A percentile compares a stretch with the other conserved stretches of the same genome.
phyloP scores from a whole-genome alignment of 1,140 invertebrate species.

The Sycobia sp. region DNA sequence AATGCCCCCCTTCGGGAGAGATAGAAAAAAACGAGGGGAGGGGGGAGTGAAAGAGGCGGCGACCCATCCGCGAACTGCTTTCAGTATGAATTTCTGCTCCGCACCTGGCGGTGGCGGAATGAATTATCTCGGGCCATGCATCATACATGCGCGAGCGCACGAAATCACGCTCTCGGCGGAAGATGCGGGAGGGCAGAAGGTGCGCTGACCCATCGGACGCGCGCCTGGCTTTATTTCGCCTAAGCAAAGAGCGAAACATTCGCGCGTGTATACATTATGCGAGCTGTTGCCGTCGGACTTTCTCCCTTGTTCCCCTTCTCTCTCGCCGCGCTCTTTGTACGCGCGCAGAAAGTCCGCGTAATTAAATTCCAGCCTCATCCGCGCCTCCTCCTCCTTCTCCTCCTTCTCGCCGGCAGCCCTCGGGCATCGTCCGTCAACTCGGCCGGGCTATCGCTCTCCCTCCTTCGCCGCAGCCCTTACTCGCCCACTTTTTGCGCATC shows the following conservation, averaged over 20 bases:
- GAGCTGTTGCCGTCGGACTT: too few species aligned
- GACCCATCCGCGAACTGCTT: too few species aligned
- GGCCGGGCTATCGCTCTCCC: slow-evolving; percentile 8
- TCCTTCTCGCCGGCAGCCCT: too few species aligned
- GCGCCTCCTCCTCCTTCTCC: too few species aligned
- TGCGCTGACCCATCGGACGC: slow-evolving; percentile 3
- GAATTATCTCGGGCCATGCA: slow-evolving; percentile 6
- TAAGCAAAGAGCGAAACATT: slow-evolving; percentile 22
- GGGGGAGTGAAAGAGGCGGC: too few species aligned
- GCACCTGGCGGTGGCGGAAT: background rate
- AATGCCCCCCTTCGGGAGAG: too few species aligned
- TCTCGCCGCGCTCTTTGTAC: background rate
- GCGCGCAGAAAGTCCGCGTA: slow-evolving; percentile 2
- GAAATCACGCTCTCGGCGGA: too few species aligned
- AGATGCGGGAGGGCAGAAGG: too few species aligned
- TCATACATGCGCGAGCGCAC: background rate
- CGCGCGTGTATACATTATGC: too few species aligned
- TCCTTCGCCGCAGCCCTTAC: background rate
- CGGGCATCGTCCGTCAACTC: slow-evolving; percentile 15
- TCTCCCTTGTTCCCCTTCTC: too few species aligned
- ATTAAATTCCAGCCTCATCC: slow-evolving; percentile 29
- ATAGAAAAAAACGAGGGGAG: too few species aligned
- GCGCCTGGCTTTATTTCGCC: background rate
- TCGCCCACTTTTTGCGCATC: background rate
- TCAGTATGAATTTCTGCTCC: too few species aligned